A percentile compares a stretch with the other conserved stretches of the same genome.
These are phyloP conservation scores for Tragelaphus buxtoni DNA, from an alignment of 2,113 vertebrate genomes.

Conservation along the genomic window DNA sequence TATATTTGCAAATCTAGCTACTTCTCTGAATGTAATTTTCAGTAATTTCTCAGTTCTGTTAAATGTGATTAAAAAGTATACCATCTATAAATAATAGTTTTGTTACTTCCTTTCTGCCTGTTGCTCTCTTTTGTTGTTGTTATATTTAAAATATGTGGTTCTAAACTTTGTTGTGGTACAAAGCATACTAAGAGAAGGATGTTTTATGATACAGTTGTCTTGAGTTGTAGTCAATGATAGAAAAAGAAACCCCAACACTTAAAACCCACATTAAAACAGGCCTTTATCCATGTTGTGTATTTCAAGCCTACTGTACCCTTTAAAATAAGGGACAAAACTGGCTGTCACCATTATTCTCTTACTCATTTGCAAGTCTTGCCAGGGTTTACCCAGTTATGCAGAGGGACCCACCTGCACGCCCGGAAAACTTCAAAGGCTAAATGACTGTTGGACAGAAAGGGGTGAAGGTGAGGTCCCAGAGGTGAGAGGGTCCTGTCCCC, in stretches of 20 bases:
- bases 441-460: not conserved
- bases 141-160: not conserved
- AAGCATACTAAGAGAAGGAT: not conserved
- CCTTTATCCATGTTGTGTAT: not conserved
- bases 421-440: not conserved
- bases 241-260: not conserved
- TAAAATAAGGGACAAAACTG: not conserved
- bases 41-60: constrained; percentile 3
- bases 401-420: accelerated
- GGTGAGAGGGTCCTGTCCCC: not conserved
- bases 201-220: not conserved
- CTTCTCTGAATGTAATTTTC: constrained; percentile 38
- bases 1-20: constrained; percentile 30
- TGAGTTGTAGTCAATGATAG: not conserved
- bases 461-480: not conserved
- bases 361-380: not conserved
- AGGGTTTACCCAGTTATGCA: not conserved
- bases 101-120: not conserved
- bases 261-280: not conserved
- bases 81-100: constrained; percentile 20
- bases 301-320: not conserved
- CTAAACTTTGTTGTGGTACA: not conserved
- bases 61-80: constrained; percentile 1
- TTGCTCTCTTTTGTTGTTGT: not conserved
- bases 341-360: not conserved